Evolutionary conservation across 2,113 vertebrate species (phyloP).

Genomic region (Calypte anna): DNA sequence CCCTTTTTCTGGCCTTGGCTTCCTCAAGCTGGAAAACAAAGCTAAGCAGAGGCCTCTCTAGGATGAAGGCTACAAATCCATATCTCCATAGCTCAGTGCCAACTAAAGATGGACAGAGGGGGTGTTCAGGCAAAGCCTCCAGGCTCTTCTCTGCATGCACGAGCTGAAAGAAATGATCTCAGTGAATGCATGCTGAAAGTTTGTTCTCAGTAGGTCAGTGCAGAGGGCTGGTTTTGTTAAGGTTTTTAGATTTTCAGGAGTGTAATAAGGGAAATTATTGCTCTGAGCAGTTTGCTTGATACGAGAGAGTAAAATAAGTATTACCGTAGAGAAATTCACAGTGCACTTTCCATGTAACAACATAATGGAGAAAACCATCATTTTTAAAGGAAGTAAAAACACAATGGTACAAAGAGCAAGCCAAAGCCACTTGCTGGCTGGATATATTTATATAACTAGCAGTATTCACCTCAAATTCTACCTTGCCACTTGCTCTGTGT

Average conservation of each 20-base stretch:
- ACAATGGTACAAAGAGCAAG: neutral
- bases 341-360: neutral
- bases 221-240: neutral
- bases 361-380: neutral
- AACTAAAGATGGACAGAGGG: fast-evolving
- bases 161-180: neutral
- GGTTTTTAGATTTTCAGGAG: neutral
- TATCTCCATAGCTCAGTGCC: neutral
- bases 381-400: neutral
- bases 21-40: neutral
- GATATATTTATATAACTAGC: neutral
- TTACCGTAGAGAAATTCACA: neutral
- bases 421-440: neutral
- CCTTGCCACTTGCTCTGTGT: neutral
- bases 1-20: neutral
- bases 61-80: neutral
- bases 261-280: neutral
- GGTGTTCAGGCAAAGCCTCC: neutral
- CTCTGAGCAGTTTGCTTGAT: neutral
- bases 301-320: neutral
- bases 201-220: neutral
- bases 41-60: neutral
- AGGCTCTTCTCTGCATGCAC: neutral
- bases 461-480: neutral
- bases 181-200: neutral